Evolutionary conservation across 1,140 invertebrate species (phyloP), one percentile per base, ranked within the genome.

Genomic region (Calliphora vicina): DNA sequence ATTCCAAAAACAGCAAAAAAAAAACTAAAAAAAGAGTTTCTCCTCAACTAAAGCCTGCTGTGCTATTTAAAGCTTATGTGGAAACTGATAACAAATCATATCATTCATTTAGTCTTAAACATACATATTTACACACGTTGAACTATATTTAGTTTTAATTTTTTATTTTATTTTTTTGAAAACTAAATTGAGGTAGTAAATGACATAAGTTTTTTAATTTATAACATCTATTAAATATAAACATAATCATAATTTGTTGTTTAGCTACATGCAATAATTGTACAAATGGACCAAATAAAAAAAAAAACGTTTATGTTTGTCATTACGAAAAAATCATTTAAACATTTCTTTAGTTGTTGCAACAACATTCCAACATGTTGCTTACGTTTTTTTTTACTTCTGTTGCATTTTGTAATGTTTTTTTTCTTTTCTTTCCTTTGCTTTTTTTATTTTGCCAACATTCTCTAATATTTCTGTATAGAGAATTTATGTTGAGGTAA

Each of bases 221-320:
- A 78, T 78, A 78, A 78, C 74, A 78, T 43, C 74, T 78, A 78
- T 78, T 78, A 78, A 78, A 78, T 45, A 42, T 43, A 78, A 78
- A 78, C 74, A 78, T 78, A 78, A 78, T 78, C 74, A 78, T 78
- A 78, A 78, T 78, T 78, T 78, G 74, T 78, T 78, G 74, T 78
- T 43, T 43, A 12, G 17, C 20, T 43, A 78, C 74, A 78, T 78
- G 74, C 74, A 78, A 78, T 25, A 25, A 67, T 10, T 17, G 17
- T 76, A 1, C 25, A 20, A n/a, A 5, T 57, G 50, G 50, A 57
- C n/a, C 50, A 57, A 57, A 57, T 57, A 25, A 25, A 50, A 67
- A 67, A 67, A 23, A 9, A 57, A 57, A 57, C 50, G 12, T 57
- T 57, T 57, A 57, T 57, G 50, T n/a, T 57, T 57, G 15, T 57